Evolutionary conservation across 2,797 vertebrate species (phyloP).

Genomic region (Alca torda): DNA sequence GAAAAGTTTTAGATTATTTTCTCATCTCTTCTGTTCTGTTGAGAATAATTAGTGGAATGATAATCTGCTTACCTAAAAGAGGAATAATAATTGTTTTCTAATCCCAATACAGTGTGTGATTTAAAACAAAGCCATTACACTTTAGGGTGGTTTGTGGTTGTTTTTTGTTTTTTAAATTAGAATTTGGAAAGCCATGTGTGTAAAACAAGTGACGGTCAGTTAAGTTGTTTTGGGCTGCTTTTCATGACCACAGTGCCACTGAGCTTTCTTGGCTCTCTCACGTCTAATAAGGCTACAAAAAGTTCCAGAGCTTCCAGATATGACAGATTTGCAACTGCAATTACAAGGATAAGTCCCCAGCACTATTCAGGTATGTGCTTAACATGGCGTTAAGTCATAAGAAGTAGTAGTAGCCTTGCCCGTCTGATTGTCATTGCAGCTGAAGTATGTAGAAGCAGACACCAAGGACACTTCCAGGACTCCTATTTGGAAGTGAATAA

Average conservation of each 20-base stretch:
- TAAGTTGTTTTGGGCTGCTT: neutral
- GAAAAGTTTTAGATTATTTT: slow-evolving; percentile 57
- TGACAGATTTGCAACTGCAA: slow-evolving; percentile 3
- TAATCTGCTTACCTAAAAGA: slow-evolving; percentile 47
- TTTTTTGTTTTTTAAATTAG: neutral
- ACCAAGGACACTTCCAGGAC: slow-evolving; percentile 36
- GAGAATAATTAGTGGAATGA: slow-evolving; percentile 31
- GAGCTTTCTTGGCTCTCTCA: neutral
- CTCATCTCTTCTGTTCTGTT: slow-evolving; percentile 35
- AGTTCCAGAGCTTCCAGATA: neutral
- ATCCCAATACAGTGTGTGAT: neutral
- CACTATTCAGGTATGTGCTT: neutral
- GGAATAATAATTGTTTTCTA: slow-evolving; percentile 38
- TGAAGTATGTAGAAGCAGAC: neutral
- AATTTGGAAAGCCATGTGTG: neutral
- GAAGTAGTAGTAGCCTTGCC: neutral
- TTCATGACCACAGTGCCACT: neutral
- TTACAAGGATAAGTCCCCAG: neutral
- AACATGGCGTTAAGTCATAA: neutral
- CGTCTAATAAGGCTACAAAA: neutral
- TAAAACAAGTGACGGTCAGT: neutral
- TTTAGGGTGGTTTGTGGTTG: neutral
- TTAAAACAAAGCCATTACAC: slow-evolving; percentile 1
- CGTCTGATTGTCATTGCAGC: slow-evolving; percentile 20
- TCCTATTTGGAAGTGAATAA: neutral